Conservation (phyloP, 1,140 invertebrate genomes). For the Akabosia matsudoensis region DNA sequence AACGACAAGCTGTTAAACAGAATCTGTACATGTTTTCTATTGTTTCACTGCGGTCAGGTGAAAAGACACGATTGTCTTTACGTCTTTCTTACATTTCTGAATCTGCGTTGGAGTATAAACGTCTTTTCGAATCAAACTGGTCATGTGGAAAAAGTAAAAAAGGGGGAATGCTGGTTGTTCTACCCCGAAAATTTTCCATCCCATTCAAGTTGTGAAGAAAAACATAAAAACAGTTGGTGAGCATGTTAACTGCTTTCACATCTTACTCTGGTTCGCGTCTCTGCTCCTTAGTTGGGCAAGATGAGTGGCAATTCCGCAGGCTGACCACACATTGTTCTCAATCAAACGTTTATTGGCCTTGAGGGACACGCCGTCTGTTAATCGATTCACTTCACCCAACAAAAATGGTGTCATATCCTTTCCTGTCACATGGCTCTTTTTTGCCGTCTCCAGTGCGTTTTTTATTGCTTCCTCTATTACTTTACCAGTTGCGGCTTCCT, state of each 20-base stretch:
- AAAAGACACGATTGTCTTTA: neutral
- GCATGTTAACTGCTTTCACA: neutral
- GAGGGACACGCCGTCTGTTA: constrained; percentile 77
- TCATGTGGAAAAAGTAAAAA: neutral
- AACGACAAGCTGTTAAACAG: neutral
- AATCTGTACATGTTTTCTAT: neutral
- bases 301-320: constrained; percentile 74
- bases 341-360: constrained; percentile 67
- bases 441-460: constrained; percentile 66
- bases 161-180: neutral
- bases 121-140: too few relatives aligned
- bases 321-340: constrained; percentile 85
- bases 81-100: neutral
- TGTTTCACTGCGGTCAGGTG: neutral
- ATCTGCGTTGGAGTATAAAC: neutral
- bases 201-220: neutral
- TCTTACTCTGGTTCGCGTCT: neutral
- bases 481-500: constrained; percentile 54
- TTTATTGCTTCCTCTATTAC: constrained; percentile 66
- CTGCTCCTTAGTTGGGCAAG: constrained; percentile 52
- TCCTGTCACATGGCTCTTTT: constrained; percentile 63
- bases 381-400: constrained; percentile 67
- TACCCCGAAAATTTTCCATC: neutral
- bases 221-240: neutral
- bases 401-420: constrained; percentile 92